Conservation (phyloP, 92 coral and sea anemone species). For the Parazoanthus swiftii region DNA sequence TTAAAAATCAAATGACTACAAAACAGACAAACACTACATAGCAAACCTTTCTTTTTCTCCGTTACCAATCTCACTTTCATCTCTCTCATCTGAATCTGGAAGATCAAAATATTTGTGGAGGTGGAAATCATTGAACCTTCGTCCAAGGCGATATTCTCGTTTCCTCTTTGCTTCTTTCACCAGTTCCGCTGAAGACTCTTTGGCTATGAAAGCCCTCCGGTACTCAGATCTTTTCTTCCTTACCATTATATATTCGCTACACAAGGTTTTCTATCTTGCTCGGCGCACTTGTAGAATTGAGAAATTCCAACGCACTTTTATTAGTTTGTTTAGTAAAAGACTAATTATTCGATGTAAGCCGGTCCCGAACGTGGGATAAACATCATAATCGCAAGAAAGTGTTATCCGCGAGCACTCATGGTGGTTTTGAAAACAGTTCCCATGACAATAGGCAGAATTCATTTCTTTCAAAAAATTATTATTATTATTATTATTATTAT, state of each 20-base stretch:
- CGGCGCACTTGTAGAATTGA: background rate
- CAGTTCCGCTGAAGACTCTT: slow-evolving; percentile 4
- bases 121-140: slow-evolving; percentile 8
- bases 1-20: background rate
- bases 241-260: background rate
- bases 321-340: too few relatives aligned
- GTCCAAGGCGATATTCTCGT: background rate
- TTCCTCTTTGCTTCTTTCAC: slow-evolving; percentile 8
- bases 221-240: background rate
- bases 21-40: background rate
- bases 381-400: background rate
- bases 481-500: too few relatives aligned
- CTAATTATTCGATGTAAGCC: background rate
- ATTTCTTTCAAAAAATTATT: too few relatives aligned
- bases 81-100: background rate
- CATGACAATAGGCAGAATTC: background rate
- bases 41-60: background rate
- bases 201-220: background rate
- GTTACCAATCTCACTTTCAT: background rate
- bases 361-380: too few relatives aligned
- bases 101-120: background rate
- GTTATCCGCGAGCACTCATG: background rate
- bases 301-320: too few relatives aligned
- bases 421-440: background rate
- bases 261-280: background rate